These are phyloP conservation scores for Mus musculus DNA, from an alignment of 2,113 vertebrate species.

Conservation along the genomic window DNA sequence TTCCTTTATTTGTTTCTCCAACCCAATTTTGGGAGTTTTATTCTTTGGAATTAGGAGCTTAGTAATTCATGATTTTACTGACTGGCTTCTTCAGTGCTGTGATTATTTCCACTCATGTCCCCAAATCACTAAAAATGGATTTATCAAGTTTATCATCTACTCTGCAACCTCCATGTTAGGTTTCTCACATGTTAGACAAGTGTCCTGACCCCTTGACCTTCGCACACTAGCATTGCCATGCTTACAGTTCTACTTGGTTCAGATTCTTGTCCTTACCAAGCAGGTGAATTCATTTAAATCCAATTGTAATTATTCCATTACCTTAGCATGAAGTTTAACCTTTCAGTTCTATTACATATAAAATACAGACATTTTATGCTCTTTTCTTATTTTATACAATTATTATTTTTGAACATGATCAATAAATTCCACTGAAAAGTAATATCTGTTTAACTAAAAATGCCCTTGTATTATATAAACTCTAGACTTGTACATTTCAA, in stretches of 20 bases:
- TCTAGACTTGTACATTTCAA: neutral
- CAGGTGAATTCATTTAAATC: neutral
- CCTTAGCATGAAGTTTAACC: neutral
- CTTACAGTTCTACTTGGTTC: neutral
- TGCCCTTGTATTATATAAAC: neutral
- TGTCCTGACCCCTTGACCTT: neutral
- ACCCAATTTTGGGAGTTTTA: neutral
- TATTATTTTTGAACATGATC: neutral
- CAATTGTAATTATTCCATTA: neutral
- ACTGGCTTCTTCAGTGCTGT: too few species aligned
- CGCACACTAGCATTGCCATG: accelerated
- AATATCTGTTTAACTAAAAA: neutral
- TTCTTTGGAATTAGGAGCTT: too few species aligned
- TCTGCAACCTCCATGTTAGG: neutral
- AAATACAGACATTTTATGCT: neutral
- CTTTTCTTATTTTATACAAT: neutral
- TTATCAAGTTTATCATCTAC: neutral
- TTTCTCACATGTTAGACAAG: neutral
- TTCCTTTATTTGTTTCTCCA: neutral
- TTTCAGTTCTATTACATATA: neutral
- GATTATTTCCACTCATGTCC: neutral
- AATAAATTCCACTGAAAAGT: neutral
- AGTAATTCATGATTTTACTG: too few species aligned
- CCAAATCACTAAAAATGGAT: neutral
- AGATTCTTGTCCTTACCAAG: neutral